Evolutionary conservation across 1,140 invertebrate genomes (phyloP), one percentile per base, ranked within the genome.

Genomic region (Marisa cornuarietis): DNA sequence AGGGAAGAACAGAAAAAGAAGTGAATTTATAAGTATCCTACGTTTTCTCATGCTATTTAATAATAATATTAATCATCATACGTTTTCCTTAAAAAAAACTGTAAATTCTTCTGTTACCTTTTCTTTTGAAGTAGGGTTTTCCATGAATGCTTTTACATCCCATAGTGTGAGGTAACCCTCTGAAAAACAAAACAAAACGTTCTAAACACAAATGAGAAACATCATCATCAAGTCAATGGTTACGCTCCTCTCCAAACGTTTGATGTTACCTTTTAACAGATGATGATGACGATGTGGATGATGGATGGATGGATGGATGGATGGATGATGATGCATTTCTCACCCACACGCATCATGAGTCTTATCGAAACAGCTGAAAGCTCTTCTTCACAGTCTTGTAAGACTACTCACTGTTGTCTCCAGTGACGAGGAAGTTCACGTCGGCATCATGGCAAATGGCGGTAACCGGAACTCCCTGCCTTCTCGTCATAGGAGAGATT

Each of bases 111-210:
- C 65, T 65, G 49, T 77, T 79, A 88, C 87, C 63, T 77, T 51
- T 72, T 89, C 87, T 22, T 83, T 80, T 16, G 85, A 83, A 42
- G 84, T 81, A 31, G 87, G 85, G 68, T 86, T 83, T 69, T 88
- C 82, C 65, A 90, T 80, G 78, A 90, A 90, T 66, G 88, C 85
- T 22, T 81, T 87, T 16, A 90, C 84, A 74, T 86, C 86, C 90
- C 90, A 90, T 24, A 90, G 66, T 22, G 88, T 89, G 2, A 90
- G 73, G 78, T 90, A 90, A 13, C 90, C 90, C 83, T 88, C 88
- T 88, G 85, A 61, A 83, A 85, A 26, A 42, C 63, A 16, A 78
- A 69, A 79, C 63, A 66, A 13, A 22, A 71, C 71, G 6, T 66
- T 62, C 20, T 71, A 73, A 26, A 49, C 65, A 49, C 9, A n/a